A percentile compares a stretch with the other conserved stretches of the same genome.
phyloP scores from a whole-genome alignment of 2,888 invertebrate genomes.

The Pogonocherus hispidulus region DNA sequence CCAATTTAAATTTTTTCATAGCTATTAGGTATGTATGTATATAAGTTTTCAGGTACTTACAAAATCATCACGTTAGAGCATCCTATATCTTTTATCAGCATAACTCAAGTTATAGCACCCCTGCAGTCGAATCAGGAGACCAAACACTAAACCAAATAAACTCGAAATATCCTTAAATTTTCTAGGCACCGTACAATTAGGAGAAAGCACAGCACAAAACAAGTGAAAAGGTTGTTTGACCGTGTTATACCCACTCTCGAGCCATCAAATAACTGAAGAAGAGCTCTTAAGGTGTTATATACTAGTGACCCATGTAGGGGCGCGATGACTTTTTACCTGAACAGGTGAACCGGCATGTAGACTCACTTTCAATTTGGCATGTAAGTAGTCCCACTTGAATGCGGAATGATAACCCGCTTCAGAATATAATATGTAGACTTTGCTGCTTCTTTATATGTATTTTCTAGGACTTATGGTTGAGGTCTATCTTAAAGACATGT shows the following conservation, averaged over 20 bases:
- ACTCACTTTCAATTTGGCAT: slow-evolving; percentile 52
- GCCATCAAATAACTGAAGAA: slow-evolving; percentile 62
- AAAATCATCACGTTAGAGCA: no score
- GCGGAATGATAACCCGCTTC: slow-evolving; percentile 17
- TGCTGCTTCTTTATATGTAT: no score
- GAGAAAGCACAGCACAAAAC: slow-evolving; percentile 52
- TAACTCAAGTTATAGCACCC: no score
- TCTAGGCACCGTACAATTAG: background rate
- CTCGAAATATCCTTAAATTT: background rate
- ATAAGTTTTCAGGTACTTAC: no score
- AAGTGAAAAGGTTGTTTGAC: slow-evolving; percentile 60
- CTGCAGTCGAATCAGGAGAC: no score
- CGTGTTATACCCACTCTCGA: slow-evolving; percentile 63
- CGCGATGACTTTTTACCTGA: slow-evolving; percentile 38
- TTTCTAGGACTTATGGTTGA: background rate
- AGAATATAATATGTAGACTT: no score
- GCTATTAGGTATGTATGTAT: no score
- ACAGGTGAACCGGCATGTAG: slow-evolving; percentile 30
- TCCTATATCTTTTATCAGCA: no score
- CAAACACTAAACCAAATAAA: background rate
- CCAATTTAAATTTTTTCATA: no score
- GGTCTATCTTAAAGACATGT: no score
- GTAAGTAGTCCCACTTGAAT: slow-evolving; percentile 33
- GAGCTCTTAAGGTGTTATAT: slow-evolving; percentile 61
- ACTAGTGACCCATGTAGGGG: slow-evolving; percentile 61